These are phyloP conservation scores for Baronia brevicornis DNA, from an alignment of 2,888 invertebrate genomes.

Conservation along the genomic window DNA sequence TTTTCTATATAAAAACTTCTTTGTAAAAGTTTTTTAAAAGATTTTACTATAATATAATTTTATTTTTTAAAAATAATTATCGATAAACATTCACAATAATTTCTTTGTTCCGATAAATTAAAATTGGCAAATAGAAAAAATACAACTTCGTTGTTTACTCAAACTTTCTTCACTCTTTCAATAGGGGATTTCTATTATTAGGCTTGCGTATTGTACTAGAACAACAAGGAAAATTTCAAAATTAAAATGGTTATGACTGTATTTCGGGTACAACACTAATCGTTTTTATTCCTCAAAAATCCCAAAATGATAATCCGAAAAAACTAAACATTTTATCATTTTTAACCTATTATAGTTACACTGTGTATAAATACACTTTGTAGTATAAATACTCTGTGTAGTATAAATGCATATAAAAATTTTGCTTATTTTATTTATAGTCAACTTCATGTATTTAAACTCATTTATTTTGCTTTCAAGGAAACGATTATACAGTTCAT, in stretches of 20 bases:
- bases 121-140: slow-evolving; percentile 8
- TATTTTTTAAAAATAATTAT: neutral
- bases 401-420: too few relatives aligned
- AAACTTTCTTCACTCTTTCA: slow-evolving; percentile 6
- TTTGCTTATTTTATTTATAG: too few relatives aligned
- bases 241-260: slow-evolving; percentile 5
- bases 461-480: too few relatives aligned
- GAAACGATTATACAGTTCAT: too few relatives aligned
- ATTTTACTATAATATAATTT: neutral
- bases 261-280: neutral
- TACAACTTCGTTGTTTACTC: slow-evolving; percentile 5
- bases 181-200: slow-evolving; percentile 6
- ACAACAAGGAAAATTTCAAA: slow-evolving; percentile 1
- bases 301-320: too few relatives aligned
- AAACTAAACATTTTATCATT: too few relatives aligned
- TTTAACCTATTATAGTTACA: too few relatives aligned
- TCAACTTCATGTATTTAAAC: too few relatives aligned
- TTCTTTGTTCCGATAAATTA: slow-evolving; percentile 3
- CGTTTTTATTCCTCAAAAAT: too few relatives aligned
- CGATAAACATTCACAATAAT: neutral
- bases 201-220: slow-evolving; percentile 9
- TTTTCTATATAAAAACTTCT: neutral
- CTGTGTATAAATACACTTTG: too few relatives aligned
- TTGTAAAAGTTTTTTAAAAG: neutral
- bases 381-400: too few relatives aligned